Base-by-base conservation (phyloP, 2,113 vertebrate genomes). In the Anguilla japonica region DNA sequence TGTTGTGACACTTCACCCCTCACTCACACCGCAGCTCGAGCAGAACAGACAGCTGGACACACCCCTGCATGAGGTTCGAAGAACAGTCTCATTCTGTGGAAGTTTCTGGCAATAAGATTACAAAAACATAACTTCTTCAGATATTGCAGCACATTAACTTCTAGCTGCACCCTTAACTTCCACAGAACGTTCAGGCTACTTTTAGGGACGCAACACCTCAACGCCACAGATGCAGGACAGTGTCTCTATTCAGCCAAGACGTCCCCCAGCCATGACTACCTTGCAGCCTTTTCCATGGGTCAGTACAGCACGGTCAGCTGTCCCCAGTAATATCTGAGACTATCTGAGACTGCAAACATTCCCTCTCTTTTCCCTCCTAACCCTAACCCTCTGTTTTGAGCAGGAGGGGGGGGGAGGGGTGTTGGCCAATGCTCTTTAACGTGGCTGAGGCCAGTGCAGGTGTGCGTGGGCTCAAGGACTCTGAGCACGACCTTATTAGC, bases 31-130 rank as follows among this genome's bases (percentile, higher is more conserved):
- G 90, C 91, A 91, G 87, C 85, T 40, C 43, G 88, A 95, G 90
- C 84, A 84, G 91, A 93, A 87, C 63, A 87, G 94, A 96, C 94
- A 95, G 93, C 86, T 53, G 85, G 93, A 90, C 94, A 93, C 94
- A 89, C 95, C 95, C 91, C 92, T 34, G 92, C 90, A 89, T 15
- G 88, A 90, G 89, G 85, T 90, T 85, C 89, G 86, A 75, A 88
- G 89, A 26, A 79, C 84, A 82, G 82, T 50, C 89, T 92, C 90
- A 88, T 91, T 89, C 90, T 41, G 39, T 84, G 78, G 83, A 90
- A 92, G 87, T 87, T 86, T 89, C 88, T 88, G 80, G 87, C n/a
- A 53, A 83, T 80, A 63, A 56, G 82, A 88, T 81, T 88, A 91
- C 88, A 90, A 78, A 88, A 83, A 56, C 16, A 84, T 87, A 89